Evolutionary conservation across 2,797 vertebrate genomes (phyloP).

Genomic region (Steatocranus sp.): DNA sequence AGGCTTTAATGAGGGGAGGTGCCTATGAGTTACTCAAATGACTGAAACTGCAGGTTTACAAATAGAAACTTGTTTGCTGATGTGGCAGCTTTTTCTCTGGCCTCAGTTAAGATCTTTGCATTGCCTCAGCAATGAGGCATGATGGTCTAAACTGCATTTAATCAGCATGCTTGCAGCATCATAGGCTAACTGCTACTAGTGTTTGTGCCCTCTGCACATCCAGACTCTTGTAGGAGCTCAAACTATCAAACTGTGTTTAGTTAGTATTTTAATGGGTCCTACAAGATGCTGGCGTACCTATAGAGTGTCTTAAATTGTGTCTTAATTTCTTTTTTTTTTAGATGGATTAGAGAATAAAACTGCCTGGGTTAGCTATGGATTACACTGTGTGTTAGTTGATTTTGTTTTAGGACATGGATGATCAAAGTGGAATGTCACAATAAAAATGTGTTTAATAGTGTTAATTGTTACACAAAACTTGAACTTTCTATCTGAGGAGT

Average conservation of each 20-base stretch:
- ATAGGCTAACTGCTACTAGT: constrained; percentile 4
- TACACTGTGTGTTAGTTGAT: constrained; percentile 43
- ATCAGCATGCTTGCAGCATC: constrained; percentile 28
- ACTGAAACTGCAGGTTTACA: constrained; percentile 33
- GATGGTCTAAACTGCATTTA: constrained; percentile 21
- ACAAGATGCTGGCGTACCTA: constrained; percentile 6
- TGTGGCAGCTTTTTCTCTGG: constrained; percentile 37
- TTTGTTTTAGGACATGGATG: constrained; percentile 31
- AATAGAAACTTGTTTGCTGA: constrained; percentile 34
- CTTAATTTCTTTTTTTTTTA: neutral
- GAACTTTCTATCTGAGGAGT: constrained; percentile 15
- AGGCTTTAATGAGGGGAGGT: constrained; percentile 5
- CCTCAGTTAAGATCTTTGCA: constrained; percentile 23
- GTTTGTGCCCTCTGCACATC: neutral
- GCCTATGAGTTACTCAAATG: constrained; percentile 1
- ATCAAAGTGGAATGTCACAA: constrained; percentile 52
- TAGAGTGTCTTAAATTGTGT: constrained; percentile 17
- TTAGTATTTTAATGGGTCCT: constrained; percentile 17
- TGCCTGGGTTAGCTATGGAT: constrained; percentile 31
- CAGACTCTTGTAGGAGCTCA: neutral
- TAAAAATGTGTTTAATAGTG: constrained; percentile 35
- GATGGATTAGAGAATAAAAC: constrained; percentile 19
- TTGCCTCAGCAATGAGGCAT: constrained; percentile 26
- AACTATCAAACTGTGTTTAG: constrained; percentile 22
- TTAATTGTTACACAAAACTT: constrained; percentile 44